These are phyloP conservation scores for Periophthalmodon schlosseri DNA, from an alignment of 2,113 vertebrate genomes.

Conservation along the genomic window DNA sequence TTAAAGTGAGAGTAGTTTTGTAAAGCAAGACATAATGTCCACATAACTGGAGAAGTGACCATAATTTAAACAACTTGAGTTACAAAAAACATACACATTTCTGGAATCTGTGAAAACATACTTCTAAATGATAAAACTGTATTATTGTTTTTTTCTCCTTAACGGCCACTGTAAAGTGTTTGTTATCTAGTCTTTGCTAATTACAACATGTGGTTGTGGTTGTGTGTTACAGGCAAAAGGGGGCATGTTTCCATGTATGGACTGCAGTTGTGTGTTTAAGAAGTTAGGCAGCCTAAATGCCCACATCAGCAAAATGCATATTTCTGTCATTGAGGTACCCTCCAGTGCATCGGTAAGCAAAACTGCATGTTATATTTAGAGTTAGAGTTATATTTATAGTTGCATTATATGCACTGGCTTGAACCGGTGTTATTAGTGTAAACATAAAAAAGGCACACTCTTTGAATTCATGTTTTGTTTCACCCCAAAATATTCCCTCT, in stretches of 20 bases:
- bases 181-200: neutral
- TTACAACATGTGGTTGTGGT: neutral
- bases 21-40: neutral
- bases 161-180: neutral
- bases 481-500: neutral
- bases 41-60: neutral
- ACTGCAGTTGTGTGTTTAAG: constrained; percentile 97
- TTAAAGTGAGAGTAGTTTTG: neutral
- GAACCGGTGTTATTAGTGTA: neutral
- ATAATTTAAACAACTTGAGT: neutral
- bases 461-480: neutral
- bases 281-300: constrained; percentile 96
- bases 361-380: neutral
- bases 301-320: constrained; percentile 99
- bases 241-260: constrained; percentile 90
- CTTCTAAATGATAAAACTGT: neutral
- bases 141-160: neutral
- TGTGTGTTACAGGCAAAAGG: constrained; percentile 84
- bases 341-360: constrained; percentile 80
- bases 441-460: neutral
- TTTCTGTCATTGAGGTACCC: constrained; percentile 83
- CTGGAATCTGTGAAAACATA: neutral
- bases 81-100: neutral
- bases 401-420: neutral
- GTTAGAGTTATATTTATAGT: too few species aligned